A percentile compares a stretch with the other conserved stretches of the same genome.
These are phyloP conservation scores for Bimastos eiseni DNA, from an alignment of 2,888 invertebrate species.

Conservation along the genomic window DNA sequence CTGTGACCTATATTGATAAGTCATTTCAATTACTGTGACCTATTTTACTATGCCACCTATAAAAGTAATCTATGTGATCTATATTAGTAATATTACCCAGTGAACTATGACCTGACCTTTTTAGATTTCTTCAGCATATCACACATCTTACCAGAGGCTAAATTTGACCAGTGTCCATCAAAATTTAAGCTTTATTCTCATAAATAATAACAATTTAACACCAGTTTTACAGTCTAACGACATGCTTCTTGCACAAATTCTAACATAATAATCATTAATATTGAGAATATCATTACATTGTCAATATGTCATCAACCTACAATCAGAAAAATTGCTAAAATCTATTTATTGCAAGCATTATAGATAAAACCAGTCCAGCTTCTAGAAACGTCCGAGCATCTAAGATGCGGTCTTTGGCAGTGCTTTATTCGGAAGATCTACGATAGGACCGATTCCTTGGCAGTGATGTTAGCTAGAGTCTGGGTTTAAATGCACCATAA, in stretches of 20 bases:
- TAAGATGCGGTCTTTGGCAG: not conserved
- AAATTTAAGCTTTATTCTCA: not conserved
- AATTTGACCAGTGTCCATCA: not conserved
- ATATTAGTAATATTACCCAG: too few relatives aligned
- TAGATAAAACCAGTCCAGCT: not conserved
- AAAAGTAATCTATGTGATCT: too few relatives aligned
- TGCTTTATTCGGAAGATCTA: not conserved
- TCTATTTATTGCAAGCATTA: not conserved
- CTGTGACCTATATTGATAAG: too few relatives aligned
- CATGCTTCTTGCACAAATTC: constrained; percentile 13
- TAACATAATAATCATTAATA: constrained; percentile 13
- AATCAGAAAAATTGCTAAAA: not conserved
- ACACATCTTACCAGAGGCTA: not conserved
- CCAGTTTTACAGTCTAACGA: not conserved
- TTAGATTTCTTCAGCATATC: not conserved
- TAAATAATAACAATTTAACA: constrained; percentile 4
- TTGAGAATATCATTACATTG: not conserved
- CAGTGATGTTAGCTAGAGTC: not conserved
- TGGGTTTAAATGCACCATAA: not conserved
- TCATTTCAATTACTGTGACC: too few relatives aligned
- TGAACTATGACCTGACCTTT: too few relatives aligned
- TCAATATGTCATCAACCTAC: not conserved
- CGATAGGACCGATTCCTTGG: not conserved
- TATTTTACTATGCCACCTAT: too few relatives aligned
- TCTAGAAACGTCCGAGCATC: not conserved